Evolutionary conservation across 2,888 invertebrate genomes (phyloP).

Genomic region (Thera britannica): DNA sequence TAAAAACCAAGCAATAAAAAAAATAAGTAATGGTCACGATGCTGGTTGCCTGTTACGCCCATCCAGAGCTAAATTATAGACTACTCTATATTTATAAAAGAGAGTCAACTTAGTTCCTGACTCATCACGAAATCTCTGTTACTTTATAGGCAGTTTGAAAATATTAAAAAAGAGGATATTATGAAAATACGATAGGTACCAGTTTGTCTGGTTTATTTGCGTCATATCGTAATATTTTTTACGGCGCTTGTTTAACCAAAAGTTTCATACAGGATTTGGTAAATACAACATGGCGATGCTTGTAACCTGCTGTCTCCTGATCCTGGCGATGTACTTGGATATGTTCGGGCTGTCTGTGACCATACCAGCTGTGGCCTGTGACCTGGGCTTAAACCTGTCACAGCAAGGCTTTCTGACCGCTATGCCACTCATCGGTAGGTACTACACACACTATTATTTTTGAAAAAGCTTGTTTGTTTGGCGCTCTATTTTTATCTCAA

Average conservation of each 20-base stretch:
- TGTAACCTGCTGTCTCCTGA: slow-evolving; percentile 79
- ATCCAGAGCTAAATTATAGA: too few relatives aligned
- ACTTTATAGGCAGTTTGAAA: too few relatives aligned
- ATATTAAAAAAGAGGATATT: too few relatives aligned
- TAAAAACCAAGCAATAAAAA: background rate
- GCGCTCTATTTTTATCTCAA: too few relatives aligned
- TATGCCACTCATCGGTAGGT: slow-evolving; percentile 66
- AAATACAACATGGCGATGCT: slow-evolving; percentile 86
- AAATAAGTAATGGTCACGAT: background rate
- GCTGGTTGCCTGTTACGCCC: background rate
- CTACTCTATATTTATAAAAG: too few relatives aligned
- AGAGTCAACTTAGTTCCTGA: too few relatives aligned
- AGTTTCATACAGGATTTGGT: slow-evolving; percentile 84
- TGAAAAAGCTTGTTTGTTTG: background rate
- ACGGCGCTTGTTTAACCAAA: background rate
- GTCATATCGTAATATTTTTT: too few relatives aligned
- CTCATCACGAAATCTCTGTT: too few relatives aligned
- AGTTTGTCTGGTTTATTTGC: too few relatives aligned
- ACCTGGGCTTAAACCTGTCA: slow-evolving; percentile 85
- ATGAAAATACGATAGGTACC: too few relatives aligned
- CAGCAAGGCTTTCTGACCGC: slow-evolving; percentile 86
- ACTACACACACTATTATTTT: background rate
- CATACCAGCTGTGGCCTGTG: slow-evolving; percentile 88
- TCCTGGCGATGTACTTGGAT: slow-evolving; percentile 72
- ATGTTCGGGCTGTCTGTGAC: slow-evolving; percentile 76